Evolutionary conservation across 1,140 invertebrate genomes (phyloP), one percentile per base, ranked within the genome.

Genomic region (Caerostris darwini): DNA sequence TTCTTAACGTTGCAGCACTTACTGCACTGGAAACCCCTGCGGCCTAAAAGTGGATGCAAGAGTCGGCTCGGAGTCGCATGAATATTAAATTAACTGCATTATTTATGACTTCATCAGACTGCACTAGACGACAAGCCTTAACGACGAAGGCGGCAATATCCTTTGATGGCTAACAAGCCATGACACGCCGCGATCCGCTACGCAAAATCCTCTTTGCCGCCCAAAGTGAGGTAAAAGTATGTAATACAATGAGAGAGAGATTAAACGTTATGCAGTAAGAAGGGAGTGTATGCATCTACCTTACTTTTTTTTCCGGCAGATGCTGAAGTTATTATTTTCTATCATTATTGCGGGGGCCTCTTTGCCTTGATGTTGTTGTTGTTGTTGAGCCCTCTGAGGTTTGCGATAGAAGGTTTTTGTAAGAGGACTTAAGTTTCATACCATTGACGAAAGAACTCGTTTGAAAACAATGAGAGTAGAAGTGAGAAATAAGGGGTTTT

Each of bases 71-170:
- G 34, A 85, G 34, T 61, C 59, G 85, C 57, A 87, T 87, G 85
- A 87, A 87, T 87, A 87, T 87, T 87, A 87, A 87, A 87, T 87
- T 87, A 87, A 87, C 58, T 87, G 85, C 85, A 87, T 87, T 87
- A 87, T 87, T 87, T 87, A 87, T 87, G 58, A 87, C 85, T 87
- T 87, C 85, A 87, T 61, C 85, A 64, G 6, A 87, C 8, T 77
- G 71, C 34, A 34, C 34, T 34, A 77, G 57, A 77, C 71, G 71
- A 77, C 71, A 61, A 50, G 57, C 19, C 12, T 53, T 57, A 87
- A 61, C 85, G 59, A 53, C 85, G 85, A 8, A 87, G 85, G 85
- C 85, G 85, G 85, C 59, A 17, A 64, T 61, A n/a, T 87, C 50
- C 85, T 87, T 87, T 87, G 85, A 87, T 87, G 59, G 57, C 85